phyloP scores from a whole-genome alignment of 2,888 invertebrate genomes.

The Autographa pulchrina region DNA sequence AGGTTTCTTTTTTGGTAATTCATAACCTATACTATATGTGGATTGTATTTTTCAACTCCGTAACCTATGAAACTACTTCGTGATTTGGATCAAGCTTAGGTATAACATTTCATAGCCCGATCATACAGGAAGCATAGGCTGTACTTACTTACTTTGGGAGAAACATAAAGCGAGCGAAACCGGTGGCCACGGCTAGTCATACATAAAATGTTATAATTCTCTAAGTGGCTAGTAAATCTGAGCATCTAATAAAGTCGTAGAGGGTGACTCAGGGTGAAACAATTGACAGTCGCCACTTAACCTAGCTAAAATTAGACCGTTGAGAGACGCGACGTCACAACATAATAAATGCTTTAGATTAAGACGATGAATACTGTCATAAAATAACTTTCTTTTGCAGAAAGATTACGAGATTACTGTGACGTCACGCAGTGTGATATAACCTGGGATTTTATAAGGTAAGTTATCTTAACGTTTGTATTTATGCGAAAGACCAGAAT shows the following conservation, averaged over 20 bases:
- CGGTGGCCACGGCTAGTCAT: too few relatives aligned
- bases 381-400: not conserved
- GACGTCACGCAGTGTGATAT: not conserved
- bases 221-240: not conserved
- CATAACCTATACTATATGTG: too few relatives aligned
- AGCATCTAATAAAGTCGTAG: not conserved
- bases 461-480: not conserved
- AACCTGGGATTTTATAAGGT: not conserved
- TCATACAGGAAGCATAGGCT: too few relatives aligned
- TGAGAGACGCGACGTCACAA: not conserved
- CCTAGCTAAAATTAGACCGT: not conserved
- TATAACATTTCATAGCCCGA: too few relatives aligned
- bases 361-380: not conserved
- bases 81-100: too few relatives aligned
- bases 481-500: not conserved
- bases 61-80: too few relatives aligned
- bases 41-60: too few relatives aligned
- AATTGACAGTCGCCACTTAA: slow-evolving; percentile 2
- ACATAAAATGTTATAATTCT: not conserved
- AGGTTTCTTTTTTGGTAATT: too few relatives aligned
- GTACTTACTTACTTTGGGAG: too few relatives aligned
- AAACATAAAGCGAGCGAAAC: too few relatives aligned
- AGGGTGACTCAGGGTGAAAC: not conserved
- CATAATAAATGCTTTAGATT: not conserved
- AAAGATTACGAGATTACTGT: not conserved